These are phyloP conservation scores for Drosophila mojavensis DNA, from an alignment of 1,140 invertebrate genomes.

Conservation along the genomic window DNA sequence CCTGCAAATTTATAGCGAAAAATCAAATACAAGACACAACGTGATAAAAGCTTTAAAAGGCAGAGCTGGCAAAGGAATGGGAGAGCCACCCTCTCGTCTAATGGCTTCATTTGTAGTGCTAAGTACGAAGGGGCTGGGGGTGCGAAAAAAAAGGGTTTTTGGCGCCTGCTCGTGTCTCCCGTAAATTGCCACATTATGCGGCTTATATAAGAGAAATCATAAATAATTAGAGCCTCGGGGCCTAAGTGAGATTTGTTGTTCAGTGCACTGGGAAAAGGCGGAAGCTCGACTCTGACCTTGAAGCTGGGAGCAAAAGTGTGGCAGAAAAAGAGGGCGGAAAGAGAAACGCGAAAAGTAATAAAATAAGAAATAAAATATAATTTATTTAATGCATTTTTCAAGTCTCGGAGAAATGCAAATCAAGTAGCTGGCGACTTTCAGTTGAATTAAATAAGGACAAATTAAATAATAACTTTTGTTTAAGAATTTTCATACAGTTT, in stretches of 20 bases:
- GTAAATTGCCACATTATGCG: conserved; percentile 57
- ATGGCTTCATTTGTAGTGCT: conserved; percentile 66
- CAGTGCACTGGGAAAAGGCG: conserved; percentile 8
- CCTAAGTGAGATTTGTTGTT: conserved; percentile 45
- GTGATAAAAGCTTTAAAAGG: conserved; percentile 45
- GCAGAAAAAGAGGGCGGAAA: neutral
- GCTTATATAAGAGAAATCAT: conserved; percentile 50
- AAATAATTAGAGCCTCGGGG: conserved; percentile 46
- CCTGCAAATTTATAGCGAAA: conserved; percentile 56
- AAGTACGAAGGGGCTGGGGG: conserved; percentile 6
- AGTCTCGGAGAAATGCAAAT: neutral
- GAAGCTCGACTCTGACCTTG: conserved; percentile 21
- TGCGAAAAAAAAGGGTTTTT: conserved; percentile 24
- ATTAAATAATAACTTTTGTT: too few species aligned
- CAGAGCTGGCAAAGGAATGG: conserved; percentile 18
- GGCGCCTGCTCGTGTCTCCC: conserved; percentile 10
- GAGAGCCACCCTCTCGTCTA: conserved; percentile 28
- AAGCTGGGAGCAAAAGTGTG: neutral
- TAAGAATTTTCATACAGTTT: too few species aligned
- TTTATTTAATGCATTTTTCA: too few species aligned
- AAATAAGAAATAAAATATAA: too few species aligned
- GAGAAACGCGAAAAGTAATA: neutral
- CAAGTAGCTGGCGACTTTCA: too few species aligned
- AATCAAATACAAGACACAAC: conserved; percentile 59
- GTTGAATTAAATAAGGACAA: too few species aligned